Evolutionary conservation across 1,140 invertebrate genomes (phyloP), one percentile per base, ranked within the genome.

Genomic region (Periplaneta americana): DNA sequence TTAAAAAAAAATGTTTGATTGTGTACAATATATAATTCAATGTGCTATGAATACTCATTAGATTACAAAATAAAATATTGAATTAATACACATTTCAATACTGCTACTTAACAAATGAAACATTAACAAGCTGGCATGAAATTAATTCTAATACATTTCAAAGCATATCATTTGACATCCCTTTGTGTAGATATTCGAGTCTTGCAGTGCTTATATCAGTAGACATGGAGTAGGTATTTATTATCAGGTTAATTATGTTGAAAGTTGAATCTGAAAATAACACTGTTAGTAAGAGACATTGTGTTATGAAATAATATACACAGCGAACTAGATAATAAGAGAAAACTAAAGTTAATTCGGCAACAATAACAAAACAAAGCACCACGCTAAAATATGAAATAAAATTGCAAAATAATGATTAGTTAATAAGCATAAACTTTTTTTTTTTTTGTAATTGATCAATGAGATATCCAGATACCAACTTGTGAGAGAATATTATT

Each of bases 391-490:
- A 28, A 66, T n/a, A 66, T n/a, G 11, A 48, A 66, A n/a, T n/a
- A 66, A 66, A n/a, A n/a, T n/a, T 66, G 48, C 22, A 66, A 66
- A 66, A 28, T 37, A n/a, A 66, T 66, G 28, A 66, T 28, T 28
- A 66, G 48, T 66, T 66, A 39, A 84, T 75, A 82, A 81, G 81
- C 82, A 84, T 81, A 79, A 84, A 79, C 80, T 81, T n/a, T n/a
- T n/a, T n/a, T n/a, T n/a, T n/a, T n/a, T n/a, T n/a, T n/a, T n/a
- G 81, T 83, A 84, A 83, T 84, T 33, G 81, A 74, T 84, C 77
- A 75, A 76, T 36, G 36, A 75, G 48, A 66, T 81, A 87, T 66
- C 39, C 17, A n/a, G 22, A 66, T 6, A 66, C 48, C 48, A 66
- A 66, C 48, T n/a, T 66, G n/a, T 66, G 48, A 66, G 9, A n/a